Evolutionary conservation across 1,140 invertebrate species (phyloP), one percentile per base, ranked within the genome.

Genomic region (Drosophila lacertosa): DNA sequence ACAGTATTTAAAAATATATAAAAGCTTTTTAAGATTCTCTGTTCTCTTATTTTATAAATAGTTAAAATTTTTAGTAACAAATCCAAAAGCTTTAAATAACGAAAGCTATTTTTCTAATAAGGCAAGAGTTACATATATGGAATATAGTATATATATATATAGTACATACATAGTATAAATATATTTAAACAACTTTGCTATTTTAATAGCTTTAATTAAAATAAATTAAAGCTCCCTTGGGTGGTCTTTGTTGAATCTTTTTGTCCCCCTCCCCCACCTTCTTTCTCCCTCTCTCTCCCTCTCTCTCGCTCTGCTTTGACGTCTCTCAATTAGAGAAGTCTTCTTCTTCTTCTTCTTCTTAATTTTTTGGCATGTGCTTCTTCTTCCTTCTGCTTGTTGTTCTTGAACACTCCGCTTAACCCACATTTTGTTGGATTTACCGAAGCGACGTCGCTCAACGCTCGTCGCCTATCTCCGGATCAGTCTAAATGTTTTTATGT

Each of bases 401-500:
- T 51, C 37, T 33, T 53, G 24, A 24, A 32, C 47, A 24, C 29
- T 51, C 47, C 58, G 50, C 65, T 69, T 70, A 69, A 63, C 66
- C 71, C 66, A 74, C 66, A 69, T 74, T 69, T 59, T 51, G 45
- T 26, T 71, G 44, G 24, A 42, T 15, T 62, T 60, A 40, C 42
- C 35, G 13, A 33, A 53, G 35, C 39, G 22, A 20, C 54, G 13
- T 50, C 55, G 4, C 10, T n/a, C n/a, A n/a, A n/a, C 10, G 35
- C 59, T 60, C 55, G 53, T 37, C 54, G 29, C 67, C 71, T 55
- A 65, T 65, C 71, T 65, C 29, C 57, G 65, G 62, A 81, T 86
- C 81, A 67, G 77, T 81, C 74, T 70, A 81, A 88, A 88, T 86
- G 82, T 81, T 86, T 86, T 88, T 88, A 73, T 86, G 77, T 88